phyloP scores from a whole-genome alignment of 1,140 invertebrate genomes.

The Holcopasites calliopsidis region DNA sequence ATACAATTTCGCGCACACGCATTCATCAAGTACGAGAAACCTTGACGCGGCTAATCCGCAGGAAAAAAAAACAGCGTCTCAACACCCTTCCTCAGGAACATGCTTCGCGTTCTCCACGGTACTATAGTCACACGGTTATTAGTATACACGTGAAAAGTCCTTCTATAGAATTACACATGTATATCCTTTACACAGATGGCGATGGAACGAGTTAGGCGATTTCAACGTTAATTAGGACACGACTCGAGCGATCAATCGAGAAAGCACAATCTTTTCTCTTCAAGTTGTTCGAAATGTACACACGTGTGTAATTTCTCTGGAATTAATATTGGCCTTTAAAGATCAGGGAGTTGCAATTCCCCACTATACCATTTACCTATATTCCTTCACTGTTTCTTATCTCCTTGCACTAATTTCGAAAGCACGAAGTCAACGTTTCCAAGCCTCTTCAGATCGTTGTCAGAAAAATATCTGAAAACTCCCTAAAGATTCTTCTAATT shows the following conservation, averaged over 20 bases:
- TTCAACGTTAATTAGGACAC: slow-evolving; percentile 48
- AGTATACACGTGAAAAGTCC: slow-evolving; percentile 30
- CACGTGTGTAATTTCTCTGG: not conserved
- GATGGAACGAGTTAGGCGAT: slow-evolving; percentile 51
- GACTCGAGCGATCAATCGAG: slow-evolving; percentile 26
- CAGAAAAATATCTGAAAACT: not conserved
- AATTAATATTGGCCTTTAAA: not conserved
- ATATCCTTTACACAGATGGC: slow-evolving; percentile 6
- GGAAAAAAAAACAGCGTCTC: slow-evolving; percentile 21
- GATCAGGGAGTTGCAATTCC: not conserved
- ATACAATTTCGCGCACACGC: slow-evolving; percentile 22
- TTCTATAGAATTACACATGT: slow-evolving; percentile 6
- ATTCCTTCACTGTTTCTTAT: not conserved
- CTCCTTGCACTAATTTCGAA: not conserved
- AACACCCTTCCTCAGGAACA: slow-evolving; percentile 37
- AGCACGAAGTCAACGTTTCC: not conserved
- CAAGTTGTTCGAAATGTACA: not conserved
- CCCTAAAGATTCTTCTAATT: too few species aligned
- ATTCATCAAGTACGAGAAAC: slow-evolving; percentile 36
- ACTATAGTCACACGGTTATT: slow-evolving; percentile 16
- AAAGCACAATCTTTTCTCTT: slow-evolving; percentile 1
- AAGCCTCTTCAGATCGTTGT: too few species aligned
- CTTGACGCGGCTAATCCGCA: slow-evolving; percentile 32
- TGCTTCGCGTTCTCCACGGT: slow-evolving; percentile 41
- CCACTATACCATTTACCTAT: not conserved